These are phyloP conservation scores for Eupithecia centaureata DNA, from an alignment of 2,888 invertebrate species.

Conservation along the genomic window DNA sequence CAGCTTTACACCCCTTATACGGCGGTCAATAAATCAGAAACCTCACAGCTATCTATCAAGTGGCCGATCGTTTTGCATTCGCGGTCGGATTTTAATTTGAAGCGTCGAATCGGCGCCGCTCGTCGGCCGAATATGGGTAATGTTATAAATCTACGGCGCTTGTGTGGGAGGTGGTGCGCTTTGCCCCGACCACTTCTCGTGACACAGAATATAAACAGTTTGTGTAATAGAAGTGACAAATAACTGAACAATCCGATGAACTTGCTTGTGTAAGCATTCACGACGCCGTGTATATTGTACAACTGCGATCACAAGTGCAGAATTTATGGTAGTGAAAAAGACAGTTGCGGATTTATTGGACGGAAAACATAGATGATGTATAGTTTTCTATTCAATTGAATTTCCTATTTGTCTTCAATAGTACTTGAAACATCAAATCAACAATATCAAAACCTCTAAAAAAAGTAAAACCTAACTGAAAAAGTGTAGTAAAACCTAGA, in stretches of 20 bases:
- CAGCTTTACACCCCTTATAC: conserved; percentile 60
- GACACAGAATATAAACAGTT: conserved; percentile 38
- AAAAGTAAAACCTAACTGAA: not conserved
- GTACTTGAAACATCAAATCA: not conserved
- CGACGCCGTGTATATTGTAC: conserved; percentile 19
- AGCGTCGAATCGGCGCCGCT: conserved; percentile 81
- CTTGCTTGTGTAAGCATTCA: conserved; percentile 36
- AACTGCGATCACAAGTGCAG: conserved; percentile 29
- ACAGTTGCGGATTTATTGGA: conserved; percentile 27
- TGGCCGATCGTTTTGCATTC: conserved; percentile 73
- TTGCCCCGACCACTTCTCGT: conserved; percentile 53
- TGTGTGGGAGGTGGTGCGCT: conserved; percentile 59
- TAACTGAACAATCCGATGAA: conserved; percentile 36
- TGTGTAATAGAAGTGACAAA: conserved; percentile 39
- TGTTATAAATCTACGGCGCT: conserved; percentile 77
- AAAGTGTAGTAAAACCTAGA: not conserved
- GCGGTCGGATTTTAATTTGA: conserved; percentile 73
- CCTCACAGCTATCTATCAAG: conserved; percentile 74
- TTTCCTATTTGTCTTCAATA: conserved; percentile 4
- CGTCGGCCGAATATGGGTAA: conserved; percentile 81
- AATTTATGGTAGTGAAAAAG: conserved; percentile 26
- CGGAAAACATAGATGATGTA: conserved; percentile 31
- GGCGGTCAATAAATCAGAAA: conserved; percentile 73
- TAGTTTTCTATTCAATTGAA: conserved; percentile 14
- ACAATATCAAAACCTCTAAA: not conserved